Evolutionary conservation across 2,888 invertebrate species (phyloP).

Genomic region (Tipula vernalis): DNA sequence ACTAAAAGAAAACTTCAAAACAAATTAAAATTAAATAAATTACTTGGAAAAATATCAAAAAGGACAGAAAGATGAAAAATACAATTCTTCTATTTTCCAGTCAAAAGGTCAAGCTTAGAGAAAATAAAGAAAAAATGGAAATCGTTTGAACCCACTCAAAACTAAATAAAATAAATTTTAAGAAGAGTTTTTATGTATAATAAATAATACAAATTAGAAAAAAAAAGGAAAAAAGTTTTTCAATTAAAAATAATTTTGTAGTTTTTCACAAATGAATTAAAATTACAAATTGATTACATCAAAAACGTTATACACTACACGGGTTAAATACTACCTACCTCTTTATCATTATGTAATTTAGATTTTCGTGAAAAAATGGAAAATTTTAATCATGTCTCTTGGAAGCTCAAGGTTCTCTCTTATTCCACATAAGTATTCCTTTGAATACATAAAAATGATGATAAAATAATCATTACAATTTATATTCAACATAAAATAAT

Average conservation of each 20-base stretch:
- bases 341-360: background rate
- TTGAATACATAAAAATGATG: background rate
- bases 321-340: background rate
- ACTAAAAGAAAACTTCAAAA: too few relatives aligned
- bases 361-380: background rate
- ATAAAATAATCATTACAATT: background rate
- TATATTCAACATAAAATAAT: background rate
- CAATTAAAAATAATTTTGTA: background rate
- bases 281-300: background rate
- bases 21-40: too few relatives aligned
- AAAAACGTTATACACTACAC: background rate
- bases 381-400: background rate
- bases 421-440: background rate
- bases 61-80: background rate
- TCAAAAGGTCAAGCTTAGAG: background rate
- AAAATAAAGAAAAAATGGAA: background rate
- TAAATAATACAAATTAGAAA: too few relatives aligned
- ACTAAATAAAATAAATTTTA: background rate
- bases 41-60: background rate
- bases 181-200: too few relatives aligned
- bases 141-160: background rate
- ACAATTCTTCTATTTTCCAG: background rate
- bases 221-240: background rate
- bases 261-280: background rate
- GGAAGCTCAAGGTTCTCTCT: background rate